A percentile compares a stretch with the other conserved stretches of the same genome.
These are phyloP conservation scores for Eupithecia centaureata DNA, from an alignment of 2,888 invertebrate genomes.

Conservation along the genomic window DNA sequence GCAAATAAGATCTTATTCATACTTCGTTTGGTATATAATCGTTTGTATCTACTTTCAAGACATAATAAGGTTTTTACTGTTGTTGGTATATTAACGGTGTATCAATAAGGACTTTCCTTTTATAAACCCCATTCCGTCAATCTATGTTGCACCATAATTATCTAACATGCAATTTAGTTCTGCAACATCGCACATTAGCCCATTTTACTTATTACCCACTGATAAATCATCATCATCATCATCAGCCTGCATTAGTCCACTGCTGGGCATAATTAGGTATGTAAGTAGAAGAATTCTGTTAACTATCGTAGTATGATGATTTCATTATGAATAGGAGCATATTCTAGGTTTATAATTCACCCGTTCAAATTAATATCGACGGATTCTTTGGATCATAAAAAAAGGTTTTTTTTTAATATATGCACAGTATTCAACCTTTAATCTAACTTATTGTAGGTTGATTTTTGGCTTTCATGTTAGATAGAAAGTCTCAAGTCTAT, in stretches of 20 bases:
- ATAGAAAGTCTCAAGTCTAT: not conserved
- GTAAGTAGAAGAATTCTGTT: too few species aligned
- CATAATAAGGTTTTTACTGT: not conserved
- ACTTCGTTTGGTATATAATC: not conserved
- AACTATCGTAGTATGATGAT: too few species aligned
- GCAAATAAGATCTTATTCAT: not conserved
- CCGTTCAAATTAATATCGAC: too few species aligned
- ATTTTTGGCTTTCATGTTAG: not conserved
- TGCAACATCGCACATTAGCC: slow-evolving; percentile 29
- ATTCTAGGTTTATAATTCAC: too few species aligned
- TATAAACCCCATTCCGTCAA: slow-evolving; percentile 6
- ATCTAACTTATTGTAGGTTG: not conserved
- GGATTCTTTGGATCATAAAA: not conserved
- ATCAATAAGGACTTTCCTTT: slow-evolving; percentile 21
- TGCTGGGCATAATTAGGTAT: too few species aligned
- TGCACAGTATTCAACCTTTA: too few species aligned
- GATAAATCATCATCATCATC: not conserved
- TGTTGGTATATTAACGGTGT: slow-evolving; percentile 5
- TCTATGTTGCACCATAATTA: slow-evolving; percentile 15
- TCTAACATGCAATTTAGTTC: slow-evolving; percentile 23
- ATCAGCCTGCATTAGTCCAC: not conserved
- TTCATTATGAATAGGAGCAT: too few species aligned
- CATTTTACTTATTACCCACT: not conserved
- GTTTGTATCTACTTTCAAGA: not conserved
- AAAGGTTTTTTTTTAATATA: too few species aligned